These are phyloP conservation scores for Boulengeromyrus knoepffleri DNA, from an alignment of 2,113 vertebrate genomes.

Conservation along the genomic window DNA sequence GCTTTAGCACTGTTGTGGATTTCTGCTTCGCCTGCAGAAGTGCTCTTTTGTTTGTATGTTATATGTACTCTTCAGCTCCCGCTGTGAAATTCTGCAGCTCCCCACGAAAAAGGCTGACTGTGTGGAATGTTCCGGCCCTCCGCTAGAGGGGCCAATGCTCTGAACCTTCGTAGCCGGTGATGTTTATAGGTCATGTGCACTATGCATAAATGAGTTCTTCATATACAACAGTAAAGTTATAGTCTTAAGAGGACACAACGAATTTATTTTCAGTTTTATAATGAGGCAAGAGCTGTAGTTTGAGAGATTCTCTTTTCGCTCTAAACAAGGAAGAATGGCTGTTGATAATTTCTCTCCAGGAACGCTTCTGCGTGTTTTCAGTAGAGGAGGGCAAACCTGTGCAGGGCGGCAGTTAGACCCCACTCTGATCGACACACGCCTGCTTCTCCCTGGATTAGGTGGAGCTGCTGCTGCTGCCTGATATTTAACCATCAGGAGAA, in stretches of 20 bases:
- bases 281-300: background rate
- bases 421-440: background rate
- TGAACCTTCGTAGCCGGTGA: background rate
- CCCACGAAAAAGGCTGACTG: background rate
- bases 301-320: background rate
- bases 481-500: background rate
- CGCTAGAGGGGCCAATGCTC: background rate
- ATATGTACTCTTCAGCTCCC: background rate
- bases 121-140: background rate
- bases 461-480: background rate
- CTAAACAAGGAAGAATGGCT: background rate
- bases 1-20: background rate
- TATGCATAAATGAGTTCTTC: background rate
- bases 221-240: background rate
- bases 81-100: slow-evolving; percentile 5
- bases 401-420: background rate
- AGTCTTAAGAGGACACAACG: background rate
- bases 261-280: background rate
- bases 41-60: background rate
- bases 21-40: background rate
- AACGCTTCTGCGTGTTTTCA: background rate
- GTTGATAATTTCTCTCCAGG: background rate
- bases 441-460: background rate
- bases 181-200: background rate
- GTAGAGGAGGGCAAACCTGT: background rate